These are phyloP conservation scores for Urocyon cinereoargenteus DNA, from an alignment of 2,797 vertebrate species.

Conservation along the genomic window DNA sequence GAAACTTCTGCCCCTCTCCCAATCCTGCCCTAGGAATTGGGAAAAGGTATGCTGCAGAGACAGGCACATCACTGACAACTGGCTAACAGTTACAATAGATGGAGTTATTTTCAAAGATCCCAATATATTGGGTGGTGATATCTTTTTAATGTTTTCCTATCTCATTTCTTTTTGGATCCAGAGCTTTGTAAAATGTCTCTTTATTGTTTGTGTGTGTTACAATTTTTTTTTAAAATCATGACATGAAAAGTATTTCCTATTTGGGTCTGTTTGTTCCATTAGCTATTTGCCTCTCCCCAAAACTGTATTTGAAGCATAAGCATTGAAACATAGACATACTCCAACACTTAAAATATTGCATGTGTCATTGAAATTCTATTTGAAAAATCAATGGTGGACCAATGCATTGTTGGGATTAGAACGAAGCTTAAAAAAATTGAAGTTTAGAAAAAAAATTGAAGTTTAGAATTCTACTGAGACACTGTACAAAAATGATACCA, in stretches of 20 bases:
- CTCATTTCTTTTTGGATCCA: not conserved
- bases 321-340: not conserved
- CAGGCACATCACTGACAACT: not conserved
- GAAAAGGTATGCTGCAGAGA: not conserved
- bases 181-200: not conserved
- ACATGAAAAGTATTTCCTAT: not conserved
- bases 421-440: not conserved
- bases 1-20: not conserved
- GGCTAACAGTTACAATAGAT: not conserved
- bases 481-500: not conserved
- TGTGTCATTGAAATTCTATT: not conserved
- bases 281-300: not conserved
- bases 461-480: slow-evolving; percentile 33
- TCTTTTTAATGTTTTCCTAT: not conserved
- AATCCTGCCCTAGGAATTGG: not conserved
- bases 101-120: not conserved
- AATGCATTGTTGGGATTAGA: not conserved
- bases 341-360: not conserved
- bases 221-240: not conserved
- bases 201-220: not conserved
- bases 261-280: not conserved
- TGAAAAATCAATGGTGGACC: not conserved
- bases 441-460: not conserved
- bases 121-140: not conserved
- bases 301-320: not conserved